A percentile compares a stretch with the other conserved stretches of the same genome.
These are phyloP conservation scores for Caenorhabditis becei DNA, from an alignment of 2,888 invertebrate species.

Conservation along the genomic window DNA sequence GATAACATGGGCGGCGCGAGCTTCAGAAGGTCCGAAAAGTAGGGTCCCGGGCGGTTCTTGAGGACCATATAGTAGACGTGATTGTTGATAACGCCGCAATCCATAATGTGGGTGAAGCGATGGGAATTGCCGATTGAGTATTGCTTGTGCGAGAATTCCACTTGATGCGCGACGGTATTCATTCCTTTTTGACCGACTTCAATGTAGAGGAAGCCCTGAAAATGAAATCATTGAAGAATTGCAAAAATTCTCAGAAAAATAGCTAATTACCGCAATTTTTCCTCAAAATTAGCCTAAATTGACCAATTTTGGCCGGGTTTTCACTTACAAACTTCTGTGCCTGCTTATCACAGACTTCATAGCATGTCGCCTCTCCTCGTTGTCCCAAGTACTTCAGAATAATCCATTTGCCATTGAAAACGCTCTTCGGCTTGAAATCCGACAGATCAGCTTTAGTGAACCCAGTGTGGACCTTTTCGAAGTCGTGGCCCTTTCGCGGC, in stretches of 20 bases:
- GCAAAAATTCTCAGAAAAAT: background rate
- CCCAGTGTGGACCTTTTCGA: background rate
- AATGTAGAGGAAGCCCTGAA: conserved; percentile 47
- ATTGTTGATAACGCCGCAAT: conserved; percentile 34
- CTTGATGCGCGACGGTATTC: background rate
- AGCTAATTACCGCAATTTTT: too few species aligned
- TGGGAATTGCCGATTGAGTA: conserved; percentile 40
- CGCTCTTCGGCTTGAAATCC: conserved; percentile 15
- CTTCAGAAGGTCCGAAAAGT: background rate
- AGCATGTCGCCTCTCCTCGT: conserved; percentile 15
- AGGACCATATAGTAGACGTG: conserved; percentile 45
- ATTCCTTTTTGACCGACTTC: conserved; percentile 31
- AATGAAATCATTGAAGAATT: conserved; percentile 1
- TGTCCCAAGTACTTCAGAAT: conserved; percentile 37
- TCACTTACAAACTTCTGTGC: conserved; percentile 36
- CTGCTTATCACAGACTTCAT: conserved; percentile 43
- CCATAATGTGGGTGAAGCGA: conserved; percentile 37
- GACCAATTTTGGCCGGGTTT: background rate
- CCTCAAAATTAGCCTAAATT: background rate
- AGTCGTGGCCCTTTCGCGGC: conserved; percentile 26
- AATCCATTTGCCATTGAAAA: conserved; percentile 55
- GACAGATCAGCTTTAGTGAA: conserved; percentile 7
- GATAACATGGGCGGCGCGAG: background rate
- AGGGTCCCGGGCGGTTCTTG: conserved; percentile 34
- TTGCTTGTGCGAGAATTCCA: conserved; percentile 39